phyloP scores from a whole-genome alignment of 2,797 vertebrate species.

The Notamacropus eugenii region DNA sequence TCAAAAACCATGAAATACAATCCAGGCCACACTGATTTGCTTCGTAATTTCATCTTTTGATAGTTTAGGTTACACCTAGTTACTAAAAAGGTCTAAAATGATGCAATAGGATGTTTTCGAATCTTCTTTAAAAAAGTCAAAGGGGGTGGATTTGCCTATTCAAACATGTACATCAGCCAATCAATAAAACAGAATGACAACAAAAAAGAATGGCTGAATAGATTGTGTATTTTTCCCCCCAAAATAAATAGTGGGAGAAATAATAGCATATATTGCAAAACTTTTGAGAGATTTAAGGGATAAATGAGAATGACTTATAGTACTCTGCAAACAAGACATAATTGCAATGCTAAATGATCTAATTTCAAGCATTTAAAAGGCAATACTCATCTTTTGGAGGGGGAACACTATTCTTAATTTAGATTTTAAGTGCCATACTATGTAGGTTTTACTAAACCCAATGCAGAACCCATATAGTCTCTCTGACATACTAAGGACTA shows the following conservation, averaged over 20 bases:
- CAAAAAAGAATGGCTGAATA: background rate
- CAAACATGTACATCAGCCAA: constrained; percentile 12
- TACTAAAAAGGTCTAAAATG: background rate
- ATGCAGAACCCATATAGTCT: background rate
- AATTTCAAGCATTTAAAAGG: background rate
- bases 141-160: background rate
- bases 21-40: background rate
- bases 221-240: background rate
- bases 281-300: background rate
- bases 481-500: background rate
- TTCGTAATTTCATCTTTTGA: background rate
- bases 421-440: background rate
- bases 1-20: background rate
- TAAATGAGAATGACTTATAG: constrained; percentile 24
- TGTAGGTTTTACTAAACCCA: too few species aligned
- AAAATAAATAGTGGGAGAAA: background rate
- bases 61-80: background rate
- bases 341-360: constrained; percentile 8
- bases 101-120: background rate
- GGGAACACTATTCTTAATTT: background rate
- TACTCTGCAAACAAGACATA: constrained; percentile 5
- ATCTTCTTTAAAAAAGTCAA: background rate
- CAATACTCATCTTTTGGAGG: background rate
- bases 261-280: background rate
- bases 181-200: background rate